These are phyloP conservation scores for Astreopora myriophthalma DNA, from an alignment of 64 coral and sea anemone species.

Conservation along the genomic window DNA sequence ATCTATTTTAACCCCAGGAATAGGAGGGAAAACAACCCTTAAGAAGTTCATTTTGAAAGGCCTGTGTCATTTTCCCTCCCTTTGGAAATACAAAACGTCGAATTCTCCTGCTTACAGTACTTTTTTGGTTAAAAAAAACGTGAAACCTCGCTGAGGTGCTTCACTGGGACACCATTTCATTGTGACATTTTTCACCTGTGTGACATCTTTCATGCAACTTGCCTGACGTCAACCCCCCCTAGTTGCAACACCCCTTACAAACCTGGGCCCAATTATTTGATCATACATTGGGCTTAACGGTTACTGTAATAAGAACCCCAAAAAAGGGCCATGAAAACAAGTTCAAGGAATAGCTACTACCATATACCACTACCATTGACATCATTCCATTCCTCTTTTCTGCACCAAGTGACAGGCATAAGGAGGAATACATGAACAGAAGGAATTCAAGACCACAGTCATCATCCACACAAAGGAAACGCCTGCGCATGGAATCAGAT, in stretches of 20 bases:
- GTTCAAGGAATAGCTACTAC: neutral
- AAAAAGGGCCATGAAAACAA: neutral
- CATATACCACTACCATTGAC: neutral
- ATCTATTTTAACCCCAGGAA: neutral
- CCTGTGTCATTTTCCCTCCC: neutral
- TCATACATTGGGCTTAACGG: neutral
- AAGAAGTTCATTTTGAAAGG: neutral
- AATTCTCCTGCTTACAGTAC: neutral
- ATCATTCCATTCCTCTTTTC: neutral
- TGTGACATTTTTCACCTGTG: neutral
- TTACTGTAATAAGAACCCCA: neutral
- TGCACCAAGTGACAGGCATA: neutral
- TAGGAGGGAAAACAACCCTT: neutral
- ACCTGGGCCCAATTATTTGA: neutral
- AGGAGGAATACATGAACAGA: neutral
- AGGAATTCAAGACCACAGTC: neutral
- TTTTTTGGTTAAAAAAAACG: neutral
- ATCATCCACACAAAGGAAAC: neutral
- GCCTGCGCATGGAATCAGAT: neutral
- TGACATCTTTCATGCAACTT: neutral
- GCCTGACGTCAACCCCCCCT: neutral
- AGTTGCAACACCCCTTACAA: neutral
- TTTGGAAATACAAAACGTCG: neutral
- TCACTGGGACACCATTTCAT: neutral
- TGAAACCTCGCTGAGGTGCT: neutral